Conservation (phyloP, 1,140 invertebrate genomes). For the Rhysida immarginata region DNA sequence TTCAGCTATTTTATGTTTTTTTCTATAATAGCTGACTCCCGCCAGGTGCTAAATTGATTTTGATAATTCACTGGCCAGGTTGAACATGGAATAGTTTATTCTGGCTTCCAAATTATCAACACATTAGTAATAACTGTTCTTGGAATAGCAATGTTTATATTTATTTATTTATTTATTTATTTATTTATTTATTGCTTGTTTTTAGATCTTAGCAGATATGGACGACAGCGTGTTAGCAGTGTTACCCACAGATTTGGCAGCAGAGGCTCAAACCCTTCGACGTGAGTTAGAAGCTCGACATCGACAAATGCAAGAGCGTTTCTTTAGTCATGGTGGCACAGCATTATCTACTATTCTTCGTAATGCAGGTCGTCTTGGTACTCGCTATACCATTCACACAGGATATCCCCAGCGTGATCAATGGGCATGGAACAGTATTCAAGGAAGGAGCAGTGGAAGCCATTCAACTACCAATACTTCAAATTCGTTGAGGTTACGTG, state of each 20-base stretch:
- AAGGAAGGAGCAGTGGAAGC: slow-evolving; percentile 10
- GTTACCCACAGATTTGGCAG: slow-evolving; percentile 66
- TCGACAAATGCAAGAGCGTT: slow-evolving; percentile 50
- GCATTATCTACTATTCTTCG: slow-evolving; percentile 46
- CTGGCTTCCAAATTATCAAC: no score
- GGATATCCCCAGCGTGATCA: slow-evolving; percentile 34
- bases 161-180: no score
- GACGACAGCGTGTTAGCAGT: slow-evolving; percentile 81
- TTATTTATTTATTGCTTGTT: slow-evolving; percentile 1
- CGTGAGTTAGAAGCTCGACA: slow-evolving; percentile 67
- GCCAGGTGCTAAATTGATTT: no score
- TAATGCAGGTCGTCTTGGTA: slow-evolving; percentile 33
- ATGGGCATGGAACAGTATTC: slow-evolving; percentile 32
- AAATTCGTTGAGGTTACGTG: slow-evolving; percentile 20
- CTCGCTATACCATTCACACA: slow-evolving; percentile 39
- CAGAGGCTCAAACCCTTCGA: slow-evolving; percentile 67
- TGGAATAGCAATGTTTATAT: no score
- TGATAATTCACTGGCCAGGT: no score
- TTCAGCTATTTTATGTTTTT: no score
- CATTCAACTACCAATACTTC: slow-evolving; percentile 4
- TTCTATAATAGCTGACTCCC: no score
- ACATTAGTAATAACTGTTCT: no score
- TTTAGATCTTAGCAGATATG: slow-evolving; percentile 68
- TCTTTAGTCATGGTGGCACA: slow-evolving; percentile 39
- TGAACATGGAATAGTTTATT: no score